Base-by-base conservation (phyloP, 2,888 invertebrate species). In the Punctoribates punctum region DNA sequence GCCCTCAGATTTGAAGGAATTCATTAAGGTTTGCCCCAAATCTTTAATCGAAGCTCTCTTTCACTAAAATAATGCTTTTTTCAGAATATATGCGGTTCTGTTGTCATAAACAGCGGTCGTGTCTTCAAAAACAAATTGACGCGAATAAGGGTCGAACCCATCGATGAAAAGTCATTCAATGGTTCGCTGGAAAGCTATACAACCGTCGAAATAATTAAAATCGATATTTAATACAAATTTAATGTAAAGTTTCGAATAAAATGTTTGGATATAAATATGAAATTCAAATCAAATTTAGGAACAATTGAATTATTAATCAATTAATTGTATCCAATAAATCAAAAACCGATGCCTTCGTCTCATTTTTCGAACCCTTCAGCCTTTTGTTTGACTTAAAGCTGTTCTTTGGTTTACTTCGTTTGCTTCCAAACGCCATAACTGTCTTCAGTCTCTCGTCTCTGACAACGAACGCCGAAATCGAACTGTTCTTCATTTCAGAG, bases 31-130 rank as follows among this genome's bases (percentile, higher is more conserved):
- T 67, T 67, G 67, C 15, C 1, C 38, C 60, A 60, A 20, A 84
- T 83, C 75, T 78, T 23, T 42, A 25, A 4, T 48, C 13, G 20
- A 72, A 11, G 67, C 6, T 17, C 23, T 62, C 20, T 48, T 73
- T 73, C 8, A 29, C 17, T 46, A 34, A 70, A 34, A 34, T 34
- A 34, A 5, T 34, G 34, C 17, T 23, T n/a, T 15, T 60, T 60
- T 25, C 38, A 75, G 91, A 88, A 90, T 80, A 88, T 93, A 25
- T 88, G 90, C 81, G 91, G 90, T 0, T 91, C 91, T 81, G 85
- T 93, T 42, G 90, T 92, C 15, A 86, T 96, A 25, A 96, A 96
- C 86, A 94, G 96, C 0, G 94, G 93, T 80, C 88, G 90, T 77
- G 83, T 95, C 75, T 87, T 89, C 0, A 93, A 93, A 83, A 90